Evolutionary conservation across 2,888 invertebrate genomes (phyloP).

Genomic region (Heteromurus nitidus): DNA sequence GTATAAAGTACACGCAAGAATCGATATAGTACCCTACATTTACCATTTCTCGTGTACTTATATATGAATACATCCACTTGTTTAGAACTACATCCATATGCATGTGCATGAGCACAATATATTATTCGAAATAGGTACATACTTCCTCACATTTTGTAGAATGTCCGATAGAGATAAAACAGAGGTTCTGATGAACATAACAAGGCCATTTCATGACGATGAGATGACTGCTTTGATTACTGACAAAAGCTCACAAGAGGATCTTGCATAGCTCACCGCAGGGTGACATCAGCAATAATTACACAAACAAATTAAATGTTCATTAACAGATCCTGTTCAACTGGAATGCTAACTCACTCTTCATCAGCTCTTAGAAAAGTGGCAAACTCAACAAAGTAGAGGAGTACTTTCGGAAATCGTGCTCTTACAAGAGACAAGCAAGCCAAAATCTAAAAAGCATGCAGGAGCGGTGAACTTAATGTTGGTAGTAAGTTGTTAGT

Average conservation of each 20-base stretch:
- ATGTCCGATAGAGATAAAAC: background rate
- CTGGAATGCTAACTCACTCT: slow-evolving; percentile 37
- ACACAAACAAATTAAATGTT: slow-evolving; percentile 65
- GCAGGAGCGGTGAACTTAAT: background rate
- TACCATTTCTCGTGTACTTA: background rate
- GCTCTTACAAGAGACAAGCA: slow-evolving; percentile 13
- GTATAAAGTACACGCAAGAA: slow-evolving; percentile 7
- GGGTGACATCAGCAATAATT: slow-evolving; percentile 69
- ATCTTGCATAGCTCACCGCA: slow-evolving; percentile 21
- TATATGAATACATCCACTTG: too few species aligned
- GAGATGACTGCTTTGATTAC: slow-evolving; percentile 21
- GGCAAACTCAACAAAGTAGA: slow-evolving; percentile 17
- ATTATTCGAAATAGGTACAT: too few species aligned
- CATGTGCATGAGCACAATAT: too few species aligned
- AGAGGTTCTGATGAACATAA: slow-evolving; percentile 8
- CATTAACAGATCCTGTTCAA: slow-evolving; percentile 52
- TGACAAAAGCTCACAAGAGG: background rate
- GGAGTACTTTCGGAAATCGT: slow-evolving; percentile 24
- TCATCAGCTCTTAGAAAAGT: slow-evolving; percentile 6
- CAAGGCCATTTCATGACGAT: slow-evolving; percentile 5
- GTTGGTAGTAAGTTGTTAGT: too few species aligned
- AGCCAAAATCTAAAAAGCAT: background rate
- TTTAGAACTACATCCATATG: too few species aligned
- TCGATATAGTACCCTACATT: slow-evolving; percentile 23
- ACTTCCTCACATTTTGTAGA: too few species aligned